Base-by-base conservation (phyloP, 2,888 invertebrate genomes). In the Acanthosoma haemorrhoidale region DNA sequence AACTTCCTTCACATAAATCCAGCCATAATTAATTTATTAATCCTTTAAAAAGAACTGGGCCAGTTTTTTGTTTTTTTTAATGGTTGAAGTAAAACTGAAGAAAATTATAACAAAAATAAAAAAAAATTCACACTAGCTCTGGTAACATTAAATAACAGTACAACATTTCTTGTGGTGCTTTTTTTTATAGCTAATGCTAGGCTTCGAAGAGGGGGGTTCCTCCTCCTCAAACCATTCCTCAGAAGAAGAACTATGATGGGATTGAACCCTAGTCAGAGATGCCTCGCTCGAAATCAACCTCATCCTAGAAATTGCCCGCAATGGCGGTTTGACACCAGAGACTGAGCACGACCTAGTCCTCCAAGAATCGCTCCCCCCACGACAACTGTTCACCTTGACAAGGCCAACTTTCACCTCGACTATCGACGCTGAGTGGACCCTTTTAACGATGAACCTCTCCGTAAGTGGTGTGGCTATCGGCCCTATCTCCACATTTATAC, bases 151-250 rank as follows among this genome's bases (percentile, higher is more conserved):
- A 25, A 64, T 29, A 13, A 64, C 15, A 16, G 31, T 29, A 36
- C 64, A 64, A 64, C 64, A 64, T 41, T 25, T 64, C 15, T 64
- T 64, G 11, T 21, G 38, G 1, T 64, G 64, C 31, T 64, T 64
- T 39, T 25, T 64, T 41, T 41, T 64, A 25, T 32, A 43, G 25
- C 57, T 57, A 32, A 34, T 31, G 29, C 67, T 51, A 32, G 67
- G 67, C 6, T 18, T 29, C 2, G 38, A 34, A 18, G 63, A 39
- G 9, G 29, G 39, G 5, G 43, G 58, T n/a, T 38, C 36, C 39
- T 80, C 79, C 73, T 80, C 80, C 75, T 81, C 81, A 75, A 80
- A 82, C 82, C 82, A 82, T 67, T 81, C 81, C 75, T 82, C 82
- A 36, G 80, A 81, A 4, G 81, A 81, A 16, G 81, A 81, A 75